Conservation (phyloP, 2,797 vertebrate genomes). For the Carapus acus region DNA sequence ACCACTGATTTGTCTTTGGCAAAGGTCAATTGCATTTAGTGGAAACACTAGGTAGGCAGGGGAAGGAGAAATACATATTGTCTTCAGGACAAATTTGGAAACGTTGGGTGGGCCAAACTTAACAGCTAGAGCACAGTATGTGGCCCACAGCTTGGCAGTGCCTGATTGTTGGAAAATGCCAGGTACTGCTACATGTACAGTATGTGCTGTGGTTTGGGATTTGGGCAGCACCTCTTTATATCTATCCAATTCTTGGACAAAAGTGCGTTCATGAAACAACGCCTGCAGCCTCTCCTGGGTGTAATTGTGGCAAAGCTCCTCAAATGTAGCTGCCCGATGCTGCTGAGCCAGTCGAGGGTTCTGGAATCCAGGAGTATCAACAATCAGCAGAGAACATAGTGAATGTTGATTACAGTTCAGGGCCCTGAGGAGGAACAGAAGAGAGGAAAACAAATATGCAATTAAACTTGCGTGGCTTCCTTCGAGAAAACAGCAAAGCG, state of each 20-base stretch:
- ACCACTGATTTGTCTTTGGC: no score
- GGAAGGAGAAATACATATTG: no score
- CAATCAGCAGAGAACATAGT: conserved; percentile 87
- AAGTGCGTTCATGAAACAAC: conserved; percentile 90
- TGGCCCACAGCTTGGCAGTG: no score
- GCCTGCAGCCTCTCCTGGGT: conserved; percentile 92
- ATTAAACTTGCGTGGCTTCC: not conserved
- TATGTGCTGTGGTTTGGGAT: not conserved
- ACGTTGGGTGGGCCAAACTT: no score
- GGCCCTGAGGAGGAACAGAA: conserved; percentile 69
- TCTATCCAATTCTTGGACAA: conserved; percentile 85
- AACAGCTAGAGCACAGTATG: no score
- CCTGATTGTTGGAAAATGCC: no score
- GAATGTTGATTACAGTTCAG: conserved; percentile 96
- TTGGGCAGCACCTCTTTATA: conserved; percentile 87
- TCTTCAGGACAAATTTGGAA: no score
- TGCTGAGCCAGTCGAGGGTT: conserved; percentile 83
- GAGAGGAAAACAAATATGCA: not conserved
- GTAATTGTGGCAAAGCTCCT: conserved; percentile 98
- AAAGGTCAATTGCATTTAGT: no score
- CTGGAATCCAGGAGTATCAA: conserved; percentile 96
- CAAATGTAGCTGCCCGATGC: conserved; percentile 86
- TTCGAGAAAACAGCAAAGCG: not conserved
- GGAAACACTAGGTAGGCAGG: no score
- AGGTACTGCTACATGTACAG: not conserved